Evolutionary conservation across 2,888 invertebrate genomes (phyloP).

Genomic region (Nematopogon swammerdamellus): DNA sequence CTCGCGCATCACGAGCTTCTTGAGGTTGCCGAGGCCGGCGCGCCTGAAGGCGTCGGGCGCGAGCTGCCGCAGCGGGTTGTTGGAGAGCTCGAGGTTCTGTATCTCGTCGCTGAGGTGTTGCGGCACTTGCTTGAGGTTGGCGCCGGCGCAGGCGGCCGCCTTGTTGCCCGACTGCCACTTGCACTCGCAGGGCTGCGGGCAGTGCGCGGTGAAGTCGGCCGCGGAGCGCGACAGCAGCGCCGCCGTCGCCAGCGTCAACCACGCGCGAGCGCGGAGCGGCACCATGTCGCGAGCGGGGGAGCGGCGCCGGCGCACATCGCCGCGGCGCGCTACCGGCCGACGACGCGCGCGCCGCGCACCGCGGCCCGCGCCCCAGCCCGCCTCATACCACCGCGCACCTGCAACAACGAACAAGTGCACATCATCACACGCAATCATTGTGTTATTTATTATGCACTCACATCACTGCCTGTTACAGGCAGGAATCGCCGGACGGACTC

Average conservation of each 20-base stretch:
- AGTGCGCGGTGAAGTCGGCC: slow-evolving; percentile 59
- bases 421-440: too few species aligned
- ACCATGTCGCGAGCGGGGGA: too few species aligned
- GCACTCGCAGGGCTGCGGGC: slow-evolving; percentile 73
- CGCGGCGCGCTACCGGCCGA: neutral
- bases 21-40: slow-evolving; percentile 73
- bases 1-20: slow-evolving; percentile 73
- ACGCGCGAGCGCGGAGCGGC: slow-evolving; percentile 1
- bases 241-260: slow-evolving; percentile 1
- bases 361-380: neutral
- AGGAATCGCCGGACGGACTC: too few species aligned
- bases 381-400: neutral
- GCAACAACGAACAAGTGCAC: neutral
- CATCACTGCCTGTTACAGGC: too few species aligned
- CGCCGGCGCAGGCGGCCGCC: slow-evolving; percentile 75
- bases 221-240: slow-evolving; percentile 28
- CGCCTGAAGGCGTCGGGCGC: slow-evolving; percentile 65
- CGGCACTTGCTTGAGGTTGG: slow-evolving; percentile 67
- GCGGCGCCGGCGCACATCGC: too few species aligned
- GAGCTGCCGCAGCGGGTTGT: slow-evolving; percentile 64
- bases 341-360: neutral
- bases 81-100: slow-evolving; percentile 70
- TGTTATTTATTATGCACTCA: too few species aligned
- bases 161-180: slow-evolving; percentile 85
- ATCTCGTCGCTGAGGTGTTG: slow-evolving; percentile 68